Conservation (phyloP, 2,113 vertebrate species). For the western clawed frog (Xenopus tropicalis) region UCB_Xtro_10.0 CM004451.2:5459501-5460000, state of each 20-base stretch:
- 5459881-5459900: no score
- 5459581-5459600: neutral
- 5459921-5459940: no score
- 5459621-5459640: neutral
- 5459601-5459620: neutral
- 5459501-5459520: neutral
- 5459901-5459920: no score
- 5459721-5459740: conserved; percentile 8
- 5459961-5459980: no score
- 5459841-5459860: no score
- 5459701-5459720: neutral
- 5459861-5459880: no score
- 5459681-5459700: neutral
- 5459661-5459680: neutral
- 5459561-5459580: neutral
- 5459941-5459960: no score
- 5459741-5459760: neutral
- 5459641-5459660: neutral
- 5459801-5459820: no score
- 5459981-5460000: no score
- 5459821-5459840: no score
- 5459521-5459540: neutral
- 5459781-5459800: no score
- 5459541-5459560: neutral
- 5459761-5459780: neutral